These are phyloP conservation scores for Hydrophis major DNA, from an alignment of 2,797 vertebrate species.

Conservation along the genomic window DNA sequence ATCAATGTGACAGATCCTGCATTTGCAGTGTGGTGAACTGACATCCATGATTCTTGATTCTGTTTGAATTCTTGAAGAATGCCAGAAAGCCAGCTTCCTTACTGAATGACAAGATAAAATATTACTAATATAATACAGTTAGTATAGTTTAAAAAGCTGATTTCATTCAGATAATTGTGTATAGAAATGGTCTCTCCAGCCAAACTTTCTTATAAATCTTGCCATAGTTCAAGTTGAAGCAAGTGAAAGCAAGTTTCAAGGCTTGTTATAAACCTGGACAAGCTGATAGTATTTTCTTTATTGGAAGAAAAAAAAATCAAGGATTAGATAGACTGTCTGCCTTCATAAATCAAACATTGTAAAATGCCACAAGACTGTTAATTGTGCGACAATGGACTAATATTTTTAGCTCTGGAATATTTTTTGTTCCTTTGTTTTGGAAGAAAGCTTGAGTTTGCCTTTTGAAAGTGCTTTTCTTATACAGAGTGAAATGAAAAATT, in stretches of 20 bases:
- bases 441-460: neutral
- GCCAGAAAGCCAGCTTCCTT: neutral
- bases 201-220: neutral
- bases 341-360: neutral
- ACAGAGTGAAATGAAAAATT: neutral
- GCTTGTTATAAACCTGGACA: neutral
- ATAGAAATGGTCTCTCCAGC: neutral
- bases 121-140: neutral
- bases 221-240: neutral
- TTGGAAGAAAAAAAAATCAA: neutral
- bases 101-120: neutral
- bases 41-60: neutral
- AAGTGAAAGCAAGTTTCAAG: neutral
- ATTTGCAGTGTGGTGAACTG: neutral
- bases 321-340: neutral
- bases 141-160: neutral
- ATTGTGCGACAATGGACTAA: neutral
- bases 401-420: neutral
- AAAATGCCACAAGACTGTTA: neutral
- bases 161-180: neutral
- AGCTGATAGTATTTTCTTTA: neutral
- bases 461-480: conserved; percentile 1
- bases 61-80: neutral
- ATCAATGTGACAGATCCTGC: neutral
- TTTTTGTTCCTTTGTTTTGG: conserved; percentile 13